These are phyloP conservation scores for Chiloscyllium punctatum DNA, from an alignment of 2,797 vertebrate species.

Conservation along the genomic window DNA sequence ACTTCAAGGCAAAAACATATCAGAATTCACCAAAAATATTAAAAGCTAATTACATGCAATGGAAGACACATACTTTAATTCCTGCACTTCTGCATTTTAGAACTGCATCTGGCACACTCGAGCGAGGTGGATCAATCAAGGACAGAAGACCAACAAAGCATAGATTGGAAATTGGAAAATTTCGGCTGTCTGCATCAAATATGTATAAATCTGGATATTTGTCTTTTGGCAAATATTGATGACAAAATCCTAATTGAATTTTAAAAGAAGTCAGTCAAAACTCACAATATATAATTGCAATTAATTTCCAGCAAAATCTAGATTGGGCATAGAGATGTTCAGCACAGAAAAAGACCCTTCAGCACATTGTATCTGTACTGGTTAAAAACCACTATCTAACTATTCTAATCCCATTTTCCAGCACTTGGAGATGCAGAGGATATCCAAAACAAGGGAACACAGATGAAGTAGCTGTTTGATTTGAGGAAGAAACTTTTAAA, in stretches of 20 bases:
- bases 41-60: not conserved
- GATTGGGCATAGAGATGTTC: no score
- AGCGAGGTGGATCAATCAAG: slow-evolving; percentile 67
- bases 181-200: slow-evolving; percentile 61
- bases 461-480: not conserved
- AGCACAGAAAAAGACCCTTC: no score
- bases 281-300: not conserved
- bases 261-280: not conserved
- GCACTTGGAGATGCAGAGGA: not conserved
- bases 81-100: slow-evolving; percentile 66
- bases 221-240: slow-evolving; percentile 58
- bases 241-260: slow-evolving; percentile 61
- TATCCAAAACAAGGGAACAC: not conserved
- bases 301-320: not conserved
- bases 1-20: not conserved
- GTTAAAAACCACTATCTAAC: no score
- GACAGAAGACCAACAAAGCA: slow-evolving; percentile 69
- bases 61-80: slow-evolving; percentile 57
- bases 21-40: not conserved
- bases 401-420: no score
- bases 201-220: slow-evolving; percentile 58
- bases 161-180: slow-evolving; percentile 62
- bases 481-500: not conserved
- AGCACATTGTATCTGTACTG: no score
- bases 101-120: slow-evolving; percentile 66